Base-by-base conservation (phyloP, 1,140 invertebrate species). In the Drosophila pseudoananassae region DNA sequence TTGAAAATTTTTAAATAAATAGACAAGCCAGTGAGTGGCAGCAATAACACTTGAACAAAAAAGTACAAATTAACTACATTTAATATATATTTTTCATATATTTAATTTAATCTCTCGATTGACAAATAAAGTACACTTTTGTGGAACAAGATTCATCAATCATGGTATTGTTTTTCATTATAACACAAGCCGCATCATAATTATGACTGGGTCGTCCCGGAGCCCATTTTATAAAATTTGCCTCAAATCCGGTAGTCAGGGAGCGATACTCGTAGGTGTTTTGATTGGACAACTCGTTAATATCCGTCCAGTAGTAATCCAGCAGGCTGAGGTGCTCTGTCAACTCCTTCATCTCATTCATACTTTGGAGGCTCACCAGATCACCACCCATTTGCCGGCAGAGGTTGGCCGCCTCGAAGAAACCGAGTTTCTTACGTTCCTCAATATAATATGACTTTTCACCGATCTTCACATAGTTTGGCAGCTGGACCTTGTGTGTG, bases 1-100 rank as follows among this genome's bases (percentile, higher is more conserved):
- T 76, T 76, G 73, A 53, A 76, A 76, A 76, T 66, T 36, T 36
- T 76, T 47, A 76, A 76, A 76, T 66, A 76, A 65, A 76, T 29
- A 54, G 15, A 45, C 40, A 49, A 8, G 51, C 50, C 52, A 20
- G 17, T 10, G 43, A 66, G 46, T 36, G 40, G 15, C 23, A 33
- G 25, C 6, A 12, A 20, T 9, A 1, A n/a, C 25, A 66, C 63
- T 45, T 59, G 0, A 20, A 17, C 15, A 31, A 31, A 50, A 64
- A 56, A 9, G 17, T 29, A n/a, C 3, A 33, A 6, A n/a, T 27
- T n/a, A 45, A 29, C 12, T 8, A 10, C 2, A 23, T 49, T 8
- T 9, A 14, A 29, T 49, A 25, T 12, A 7, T 7, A 47, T 2
- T 5, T n/a, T 15, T n/a, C 0, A 0, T n/a, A 15, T 4, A 8